These are phyloP conservation scores for Apotomis betuletana DNA, from an alignment of 2,888 invertebrate species.

Conservation along the genomic window DNA sequence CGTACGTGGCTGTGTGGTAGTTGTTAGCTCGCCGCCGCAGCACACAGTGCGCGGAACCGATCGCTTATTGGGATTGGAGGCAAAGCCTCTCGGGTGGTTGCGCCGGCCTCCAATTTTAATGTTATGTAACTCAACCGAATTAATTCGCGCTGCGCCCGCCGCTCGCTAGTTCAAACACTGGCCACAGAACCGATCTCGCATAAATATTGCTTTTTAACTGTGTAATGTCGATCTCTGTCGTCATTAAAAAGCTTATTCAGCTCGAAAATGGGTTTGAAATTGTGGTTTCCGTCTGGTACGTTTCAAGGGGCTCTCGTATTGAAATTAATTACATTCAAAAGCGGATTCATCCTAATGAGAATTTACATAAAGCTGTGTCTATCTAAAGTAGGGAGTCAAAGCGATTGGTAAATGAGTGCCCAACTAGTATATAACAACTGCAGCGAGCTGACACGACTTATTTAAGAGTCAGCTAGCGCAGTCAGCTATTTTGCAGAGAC, in stretches of 20 bases:
- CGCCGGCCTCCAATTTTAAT: constrained; percentile 64
- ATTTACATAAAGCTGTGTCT: background rate
- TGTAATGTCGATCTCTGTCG: constrained; percentile 55
- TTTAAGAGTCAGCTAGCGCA: background rate
- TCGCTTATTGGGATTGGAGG: constrained; percentile 69
- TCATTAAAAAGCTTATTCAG: constrained; percentile 65
- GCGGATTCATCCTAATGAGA: constrained; percentile 16
- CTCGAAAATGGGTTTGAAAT: constrained; percentile 45
- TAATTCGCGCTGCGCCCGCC: constrained; percentile 56
- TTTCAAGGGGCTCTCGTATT: constrained; percentile 26
- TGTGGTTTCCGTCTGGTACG: constrained; percentile 44
- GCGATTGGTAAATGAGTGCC: background rate
- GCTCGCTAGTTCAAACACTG: constrained; percentile 58
- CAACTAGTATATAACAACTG: background rate
- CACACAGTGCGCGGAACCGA: constrained; percentile 55
- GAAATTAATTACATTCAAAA: constrained; percentile 16
- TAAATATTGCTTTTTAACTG: constrained; percentile 64
- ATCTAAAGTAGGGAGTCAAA: background rate
- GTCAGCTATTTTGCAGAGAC: background rate
- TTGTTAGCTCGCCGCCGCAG: constrained; percentile 30
- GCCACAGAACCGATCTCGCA: constrained; percentile 56
- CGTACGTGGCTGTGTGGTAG: constrained; percentile 54
- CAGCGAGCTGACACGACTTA: background rate
- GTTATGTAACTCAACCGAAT: constrained; percentile 64
- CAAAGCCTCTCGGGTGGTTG: constrained; percentile 58